Conservation (phyloP, 2,113 vertebrate genomes). For the Zosterops pallidus region DNA sequence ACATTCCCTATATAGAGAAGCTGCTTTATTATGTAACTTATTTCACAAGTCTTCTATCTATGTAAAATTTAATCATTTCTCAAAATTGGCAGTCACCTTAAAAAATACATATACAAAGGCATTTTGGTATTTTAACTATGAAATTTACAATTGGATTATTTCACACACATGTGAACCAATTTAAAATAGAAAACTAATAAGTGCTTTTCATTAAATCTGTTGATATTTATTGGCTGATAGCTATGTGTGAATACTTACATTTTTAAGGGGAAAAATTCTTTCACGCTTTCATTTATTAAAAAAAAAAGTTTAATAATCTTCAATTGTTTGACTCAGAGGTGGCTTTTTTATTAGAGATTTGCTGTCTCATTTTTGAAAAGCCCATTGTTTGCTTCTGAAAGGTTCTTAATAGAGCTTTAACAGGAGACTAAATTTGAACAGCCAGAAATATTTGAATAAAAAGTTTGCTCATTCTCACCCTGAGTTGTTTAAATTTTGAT, state of each 20-base stretch:
- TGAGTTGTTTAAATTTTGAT: neutral
- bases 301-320: slow-evolving; percentile 13
- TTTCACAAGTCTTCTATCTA: neutral
- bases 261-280: neutral
- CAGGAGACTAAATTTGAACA: slow-evolving; percentile 20
- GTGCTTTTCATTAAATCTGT: neutral
- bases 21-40: neutral
- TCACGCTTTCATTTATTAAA: neutral
- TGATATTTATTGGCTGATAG: slow-evolving; percentile 34
- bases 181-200: slow-evolving; percentile 38
- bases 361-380: slow-evolving; percentile 49
- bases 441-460: neutral
- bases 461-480: neutral
- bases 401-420: slow-evolving; percentile 24
- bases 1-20: neutral
- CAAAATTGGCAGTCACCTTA: neutral
- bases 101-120: neutral
- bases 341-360: slow-evolving; percentile 25
- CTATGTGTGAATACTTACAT: neutral
- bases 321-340: neutral
- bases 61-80: neutral
- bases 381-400: slow-evolving; percentile 39
- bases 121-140: neutral
- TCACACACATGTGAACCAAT: neutral
- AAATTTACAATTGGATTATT: neutral